These are phyloP conservation scores for Diarsia rubi DNA, from an alignment of 2,888 invertebrate species.

Conservation along the genomic window DNA sequence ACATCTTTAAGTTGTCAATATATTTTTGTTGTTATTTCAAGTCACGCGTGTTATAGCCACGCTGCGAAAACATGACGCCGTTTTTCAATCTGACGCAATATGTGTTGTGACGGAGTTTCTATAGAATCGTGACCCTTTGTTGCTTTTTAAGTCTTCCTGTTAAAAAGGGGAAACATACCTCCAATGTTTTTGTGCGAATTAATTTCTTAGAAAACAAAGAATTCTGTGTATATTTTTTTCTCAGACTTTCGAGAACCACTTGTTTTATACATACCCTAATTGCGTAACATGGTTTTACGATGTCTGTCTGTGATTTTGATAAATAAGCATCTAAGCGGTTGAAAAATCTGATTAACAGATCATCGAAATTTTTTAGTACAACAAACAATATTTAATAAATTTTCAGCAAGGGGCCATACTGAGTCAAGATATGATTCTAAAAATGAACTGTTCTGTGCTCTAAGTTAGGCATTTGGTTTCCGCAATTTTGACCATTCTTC, in stretches of 20 bases:
- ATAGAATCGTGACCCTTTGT: not conserved
- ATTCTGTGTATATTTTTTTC: not conserved
- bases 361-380: not conserved
- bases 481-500: too few relatives aligned
- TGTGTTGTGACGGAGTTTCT: conserved; percentile 11
- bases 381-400: not conserved
- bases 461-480: too few relatives aligned
- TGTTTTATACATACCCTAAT: not conserved
- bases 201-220: not conserved
- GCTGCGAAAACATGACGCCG: conserved; percentile 1
- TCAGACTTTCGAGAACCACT: not conserved
- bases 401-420: not conserved
- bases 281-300: not conserved
- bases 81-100: conserved; percentile 6
- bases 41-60: not conserved
- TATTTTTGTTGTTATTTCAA: not conserved
- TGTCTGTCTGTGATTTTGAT: not conserved
- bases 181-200: not conserved
- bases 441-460: not conserved
- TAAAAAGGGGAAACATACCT: conserved; percentile 5
- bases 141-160: conserved; percentile 8
- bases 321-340: not conserved
- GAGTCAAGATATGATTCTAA: not conserved
- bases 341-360: not conserved
- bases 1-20: not conserved